Evolutionary conservation across 1,140 invertebrate genomes (phyloP).

Genomic region (Saxidomus purpurata): DNA sequence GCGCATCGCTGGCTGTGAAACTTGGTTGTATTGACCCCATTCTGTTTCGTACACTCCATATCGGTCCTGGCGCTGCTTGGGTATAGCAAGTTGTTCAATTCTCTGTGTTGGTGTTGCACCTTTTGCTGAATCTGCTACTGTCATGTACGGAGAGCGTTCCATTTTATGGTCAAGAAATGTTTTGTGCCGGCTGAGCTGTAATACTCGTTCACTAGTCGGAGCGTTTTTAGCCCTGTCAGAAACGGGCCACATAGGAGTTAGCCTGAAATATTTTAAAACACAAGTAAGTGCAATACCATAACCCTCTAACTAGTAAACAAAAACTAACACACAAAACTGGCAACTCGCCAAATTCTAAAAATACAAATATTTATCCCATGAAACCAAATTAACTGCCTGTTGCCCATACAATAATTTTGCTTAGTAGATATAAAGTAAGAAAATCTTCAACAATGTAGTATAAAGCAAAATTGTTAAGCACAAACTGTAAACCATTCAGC

Average conservation of each 20-base stretch:
- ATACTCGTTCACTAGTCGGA: slow-evolving; percentile 69
- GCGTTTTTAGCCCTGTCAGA: slow-evolving; percentile 72
- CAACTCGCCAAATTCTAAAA: no score
- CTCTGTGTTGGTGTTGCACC: slow-evolving; percentile 68
- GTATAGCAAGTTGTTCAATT: slow-evolving; percentile 71
- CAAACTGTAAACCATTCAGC: no score
- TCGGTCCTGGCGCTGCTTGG: slow-evolving; percentile 69
- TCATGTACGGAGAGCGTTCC: slow-evolving; percentile 77
- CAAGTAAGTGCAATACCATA: slow-evolving; percentile 15
- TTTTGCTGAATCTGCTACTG: slow-evolving; percentile 68
- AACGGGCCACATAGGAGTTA: slow-evolving; percentile 79
- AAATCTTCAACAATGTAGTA: no score
- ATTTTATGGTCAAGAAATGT: slow-evolving; percentile 66
- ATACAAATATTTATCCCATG: no score
- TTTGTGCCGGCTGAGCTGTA: slow-evolving; percentile 71
- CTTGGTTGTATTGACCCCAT: slow-evolving; percentile 73
- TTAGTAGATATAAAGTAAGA: no score
- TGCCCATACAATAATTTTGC: no score
- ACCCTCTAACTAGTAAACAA: background rate
- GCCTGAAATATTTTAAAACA: slow-evolving; percentile 69
- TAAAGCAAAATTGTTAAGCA: no score
- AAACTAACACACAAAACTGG: background rate
- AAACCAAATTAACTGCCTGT: no score
- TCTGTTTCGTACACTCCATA: slow-evolving; percentile 71
- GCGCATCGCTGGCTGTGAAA: slow-evolving; percentile 69